Conservation (phyloP, 2,113 vertebrate species). For the Neotragus pygmaeus region DNA sequence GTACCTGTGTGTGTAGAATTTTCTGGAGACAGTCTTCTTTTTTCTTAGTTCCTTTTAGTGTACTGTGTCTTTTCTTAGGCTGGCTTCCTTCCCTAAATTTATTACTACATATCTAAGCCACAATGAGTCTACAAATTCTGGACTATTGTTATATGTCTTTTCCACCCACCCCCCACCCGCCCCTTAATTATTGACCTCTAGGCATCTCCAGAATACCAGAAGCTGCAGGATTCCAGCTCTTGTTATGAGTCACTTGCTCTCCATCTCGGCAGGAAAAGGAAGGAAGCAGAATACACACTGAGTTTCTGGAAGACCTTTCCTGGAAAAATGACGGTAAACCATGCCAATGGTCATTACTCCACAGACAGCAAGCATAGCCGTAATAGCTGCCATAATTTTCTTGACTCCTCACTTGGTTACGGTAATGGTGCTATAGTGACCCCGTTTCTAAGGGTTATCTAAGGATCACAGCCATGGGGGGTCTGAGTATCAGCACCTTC, state of each 20-base stretch:
- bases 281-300: slow-evolving; percentile 92
- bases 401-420: neutral
- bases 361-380: neutral
- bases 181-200: slow-evolving; percentile 65
- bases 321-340: slow-evolving; percentile 95
- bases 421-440: neutral
- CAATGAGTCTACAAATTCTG: neutral
- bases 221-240: slow-evolving; percentile 90
- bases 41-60: neutral
- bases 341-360: neutral
- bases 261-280: slow-evolving; percentile 89
- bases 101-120: neutral
- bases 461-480: neutral
- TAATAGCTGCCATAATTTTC: neutral
- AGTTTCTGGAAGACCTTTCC: slow-evolving; percentile 99
- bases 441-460: neutral
- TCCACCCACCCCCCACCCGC: too few relatives aligned
- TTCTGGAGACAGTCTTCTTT: neutral
- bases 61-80: neutral
- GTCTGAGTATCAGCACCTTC: neutral
- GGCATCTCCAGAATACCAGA: slow-evolving; percentile 91
- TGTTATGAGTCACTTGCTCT: slow-evolving; percentile 89
- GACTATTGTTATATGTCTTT: neutral
- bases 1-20: neutral
- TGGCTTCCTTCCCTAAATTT: neutral